These are phyloP conservation scores for Sarcophaga variegata DNA, from an alignment of 2,888 invertebrate species.

Conservation along the genomic window DNA sequence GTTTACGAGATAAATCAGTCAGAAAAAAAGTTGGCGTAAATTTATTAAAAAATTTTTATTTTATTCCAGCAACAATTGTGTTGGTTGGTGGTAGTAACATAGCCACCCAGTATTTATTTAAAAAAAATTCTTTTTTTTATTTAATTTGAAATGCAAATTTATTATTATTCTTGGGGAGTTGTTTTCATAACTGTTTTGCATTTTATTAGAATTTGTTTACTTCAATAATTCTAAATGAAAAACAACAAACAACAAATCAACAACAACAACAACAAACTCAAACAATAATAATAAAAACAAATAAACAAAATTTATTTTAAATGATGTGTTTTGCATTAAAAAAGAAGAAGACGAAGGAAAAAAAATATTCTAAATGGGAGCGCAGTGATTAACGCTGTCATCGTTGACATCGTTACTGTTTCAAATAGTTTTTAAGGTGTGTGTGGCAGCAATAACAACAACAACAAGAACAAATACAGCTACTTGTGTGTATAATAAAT, in stretches of 20 bases:
- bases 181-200: slow-evolving; percentile 33
- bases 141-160: slow-evolving; percentile 31
- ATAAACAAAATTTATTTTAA: slow-evolving; percentile 17
- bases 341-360: not conserved
- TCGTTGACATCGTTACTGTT: not conserved
- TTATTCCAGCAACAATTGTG: too few species aligned
- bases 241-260: not conserved
- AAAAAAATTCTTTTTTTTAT: not conserved
- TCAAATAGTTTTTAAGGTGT: slow-evolving; percentile 33
- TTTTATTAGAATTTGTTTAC: slow-evolving; percentile 45
- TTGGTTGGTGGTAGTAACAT: not conserved
- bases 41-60: not conserved
- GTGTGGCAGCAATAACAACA: not conserved
- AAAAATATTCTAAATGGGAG: not conserved
- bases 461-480: not conserved
- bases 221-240: slow-evolving; percentile 12
- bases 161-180: slow-evolving; percentile 28
- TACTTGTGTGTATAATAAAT: too few species aligned
- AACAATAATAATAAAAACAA: not conserved
- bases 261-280: not conserved
- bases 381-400: not conserved
- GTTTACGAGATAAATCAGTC: not conserved
- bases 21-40: not conserved
- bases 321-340: slow-evolving; percentile 45
- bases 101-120: not conserved